Evolutionary conservation across 2,113 vertebrate genomes (phyloP), one percentile per base, ranked within the genome.

Genomic region (Microcebus jonahi): DNA sequence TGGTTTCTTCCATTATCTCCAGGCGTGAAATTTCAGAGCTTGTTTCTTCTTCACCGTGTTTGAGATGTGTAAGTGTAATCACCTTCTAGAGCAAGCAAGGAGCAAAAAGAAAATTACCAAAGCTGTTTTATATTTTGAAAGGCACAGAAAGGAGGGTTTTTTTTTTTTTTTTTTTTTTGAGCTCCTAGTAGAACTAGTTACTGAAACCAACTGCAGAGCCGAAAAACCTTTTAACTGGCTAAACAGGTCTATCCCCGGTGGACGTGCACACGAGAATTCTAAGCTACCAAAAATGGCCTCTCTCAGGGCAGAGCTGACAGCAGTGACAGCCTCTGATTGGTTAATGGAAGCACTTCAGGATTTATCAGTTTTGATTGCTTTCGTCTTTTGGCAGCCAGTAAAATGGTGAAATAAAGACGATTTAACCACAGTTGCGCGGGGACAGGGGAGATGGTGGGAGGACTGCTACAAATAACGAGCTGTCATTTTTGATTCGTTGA

Each of bases 281-380:
- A 96, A 94, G 92, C 96, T 97, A 97, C 97, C 96, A 97, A 97
- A 95, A 97, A 65, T 36, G 84, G 95, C 87, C 93, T 94, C 48
- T 70, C 31, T 84, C 45, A 18, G 48, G 45, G 17, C 6, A 23
- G 27, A 36, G 36, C 71, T 73, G 94, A 91, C 57, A 84, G 42
- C 80, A 63, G 2, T 21, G 94, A 93, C 88, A 95, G 65, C n/a
- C 67, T 29, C 39, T 95, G 95, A 98, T 87, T 96, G 97, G 92
- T 87, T 98, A 97, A 97, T 96, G 88, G 97, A 90, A 88, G 84
- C 85, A 97, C 55, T 87, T 97, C 68, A 97, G 45, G 50, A 96
- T 92, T 94, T 88, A 96, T 97, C 84, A 31, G 59, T 81, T 94
- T 95, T 96, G 96, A 97, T 96, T 57, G 84, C 80, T 88, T 95